These are phyloP conservation scores for Leucoma salicis DNA, from an alignment of 2,888 invertebrate species.

Conservation along the genomic window DNA sequence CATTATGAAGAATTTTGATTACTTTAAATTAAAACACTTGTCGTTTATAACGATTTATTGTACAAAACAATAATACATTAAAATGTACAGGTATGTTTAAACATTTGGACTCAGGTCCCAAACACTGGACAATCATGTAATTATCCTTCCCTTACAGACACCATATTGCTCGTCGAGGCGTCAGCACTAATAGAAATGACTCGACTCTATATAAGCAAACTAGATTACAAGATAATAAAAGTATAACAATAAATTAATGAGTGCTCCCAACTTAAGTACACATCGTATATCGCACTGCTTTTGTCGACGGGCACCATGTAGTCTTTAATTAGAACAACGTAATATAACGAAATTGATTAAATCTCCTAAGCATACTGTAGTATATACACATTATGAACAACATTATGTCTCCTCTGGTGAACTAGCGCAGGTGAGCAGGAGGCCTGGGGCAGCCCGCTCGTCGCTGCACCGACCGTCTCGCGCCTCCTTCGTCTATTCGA, in stretches of 20 bases:
- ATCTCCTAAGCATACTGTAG: slow-evolving; percentile 80
- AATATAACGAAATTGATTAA: slow-evolving; percentile 79
- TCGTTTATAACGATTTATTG: slow-evolving; percentile 83
- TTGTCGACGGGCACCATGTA: slow-evolving; percentile 81
- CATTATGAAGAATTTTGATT: too few species aligned
- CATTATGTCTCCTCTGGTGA: slow-evolving; percentile 71
- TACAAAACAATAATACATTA: slow-evolving; percentile 84
- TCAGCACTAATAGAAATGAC: slow-evolving; percentile 80
- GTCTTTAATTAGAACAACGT: slow-evolving; percentile 80
- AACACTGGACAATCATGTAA: slow-evolving; percentile 77
- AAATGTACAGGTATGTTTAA: slow-evolving; percentile 83
- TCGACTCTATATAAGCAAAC: slow-evolving; percentile 80
- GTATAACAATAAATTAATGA: slow-evolving; percentile 80
- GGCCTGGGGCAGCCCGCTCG: slow-evolving; percentile 37
- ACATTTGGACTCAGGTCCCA: slow-evolving; percentile 80
- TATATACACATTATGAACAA: slow-evolving; percentile 82
- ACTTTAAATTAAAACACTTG: slow-evolving; percentile 59
- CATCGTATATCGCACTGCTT: slow-evolving; percentile 79
- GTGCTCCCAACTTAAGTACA: slow-evolving; percentile 82
- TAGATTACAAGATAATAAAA: slow-evolving; percentile 76
- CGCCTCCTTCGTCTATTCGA: slow-evolving; percentile 32
- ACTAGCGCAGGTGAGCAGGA: slow-evolving; percentile 56
- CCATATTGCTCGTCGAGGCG: slow-evolving; percentile 81
- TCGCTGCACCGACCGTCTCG: slow-evolving; percentile 36
- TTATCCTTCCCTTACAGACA: slow-evolving; percentile 81